phyloP scores from a whole-genome alignment of 2,797 vertebrate species.

The Cossypha caffra region DNA sequence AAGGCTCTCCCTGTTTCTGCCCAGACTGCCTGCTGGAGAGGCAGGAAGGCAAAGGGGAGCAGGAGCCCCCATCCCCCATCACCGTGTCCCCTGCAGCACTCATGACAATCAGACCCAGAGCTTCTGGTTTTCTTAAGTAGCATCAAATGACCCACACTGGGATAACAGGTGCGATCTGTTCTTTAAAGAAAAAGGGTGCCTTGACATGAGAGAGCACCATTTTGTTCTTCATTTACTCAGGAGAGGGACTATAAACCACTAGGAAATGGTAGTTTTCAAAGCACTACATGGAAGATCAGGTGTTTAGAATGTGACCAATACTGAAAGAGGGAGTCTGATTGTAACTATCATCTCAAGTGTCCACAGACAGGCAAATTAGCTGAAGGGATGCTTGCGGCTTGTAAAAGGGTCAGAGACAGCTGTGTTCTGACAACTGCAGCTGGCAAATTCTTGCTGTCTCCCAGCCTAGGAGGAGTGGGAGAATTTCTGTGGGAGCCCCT shows the following conservation, averaged over 20 bases:
- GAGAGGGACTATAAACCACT: not conserved
- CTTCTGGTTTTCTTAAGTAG: not conserved
- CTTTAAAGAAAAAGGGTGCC: not conserved
- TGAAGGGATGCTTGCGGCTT: not conserved
- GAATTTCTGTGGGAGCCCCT: not conserved
- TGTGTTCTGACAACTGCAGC: not conserved
- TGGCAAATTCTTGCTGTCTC: not conserved
- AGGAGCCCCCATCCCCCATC: rapidly evolving
- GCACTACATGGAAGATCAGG: not conserved
- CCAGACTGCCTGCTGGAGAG: not conserved
- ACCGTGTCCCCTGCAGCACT: not conserved
- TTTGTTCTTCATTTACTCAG: not conserved
- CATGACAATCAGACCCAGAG: not conserved
- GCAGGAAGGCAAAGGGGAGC: not conserved
- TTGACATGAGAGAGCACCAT: not conserved
- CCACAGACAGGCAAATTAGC: not conserved
- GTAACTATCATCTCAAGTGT: not conserved
- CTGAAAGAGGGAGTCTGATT: not conserved
- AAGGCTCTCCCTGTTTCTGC: not conserved
- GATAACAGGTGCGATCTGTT: not conserved
- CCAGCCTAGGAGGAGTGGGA: not conserved
- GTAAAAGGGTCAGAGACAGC: not conserved
- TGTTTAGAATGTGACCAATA: not conserved
- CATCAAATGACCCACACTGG: not conserved
- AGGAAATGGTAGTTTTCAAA: not conserved